Conservation (phyloP, 2,888 invertebrate genomes). For the Lasioglossum malachurum region DNA sequence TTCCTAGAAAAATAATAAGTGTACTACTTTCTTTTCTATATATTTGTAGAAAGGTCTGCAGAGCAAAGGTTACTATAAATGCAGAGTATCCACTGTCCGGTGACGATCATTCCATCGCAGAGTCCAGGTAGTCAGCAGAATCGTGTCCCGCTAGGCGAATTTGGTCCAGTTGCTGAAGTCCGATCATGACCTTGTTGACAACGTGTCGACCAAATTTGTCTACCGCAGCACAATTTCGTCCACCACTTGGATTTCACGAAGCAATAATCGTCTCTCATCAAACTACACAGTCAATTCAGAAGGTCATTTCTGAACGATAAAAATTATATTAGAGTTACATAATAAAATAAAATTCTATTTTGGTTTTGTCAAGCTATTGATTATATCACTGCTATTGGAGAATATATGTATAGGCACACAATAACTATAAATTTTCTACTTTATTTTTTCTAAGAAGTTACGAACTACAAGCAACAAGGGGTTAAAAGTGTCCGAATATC, state of each 20-base stretch:
- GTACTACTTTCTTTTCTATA: no score
- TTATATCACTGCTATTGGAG: no score
- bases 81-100: background rate
- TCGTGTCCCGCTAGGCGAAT: background rate
- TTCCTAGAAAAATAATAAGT: background rate
- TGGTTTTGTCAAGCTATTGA: no score
- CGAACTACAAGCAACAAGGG: no score
- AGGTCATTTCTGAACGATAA: background rate
- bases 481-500: no score
- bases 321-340: background rate
- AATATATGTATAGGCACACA: no score
- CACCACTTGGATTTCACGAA: background rate
- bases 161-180: background rate
- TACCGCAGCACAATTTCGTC: background rate
- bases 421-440: no score
- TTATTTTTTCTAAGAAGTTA: no score
- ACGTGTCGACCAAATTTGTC: background rate
- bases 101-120: background rate
- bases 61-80: background rate
- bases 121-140: background rate
- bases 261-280: background rate
- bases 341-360: no score
- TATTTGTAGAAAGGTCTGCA: background rate
- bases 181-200: slow-evolving; percentile 8
- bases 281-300: background rate